phyloP scores from a whole-genome alignment of 2,888 invertebrate genomes.

The Eupithecia exiguata region DNA sequence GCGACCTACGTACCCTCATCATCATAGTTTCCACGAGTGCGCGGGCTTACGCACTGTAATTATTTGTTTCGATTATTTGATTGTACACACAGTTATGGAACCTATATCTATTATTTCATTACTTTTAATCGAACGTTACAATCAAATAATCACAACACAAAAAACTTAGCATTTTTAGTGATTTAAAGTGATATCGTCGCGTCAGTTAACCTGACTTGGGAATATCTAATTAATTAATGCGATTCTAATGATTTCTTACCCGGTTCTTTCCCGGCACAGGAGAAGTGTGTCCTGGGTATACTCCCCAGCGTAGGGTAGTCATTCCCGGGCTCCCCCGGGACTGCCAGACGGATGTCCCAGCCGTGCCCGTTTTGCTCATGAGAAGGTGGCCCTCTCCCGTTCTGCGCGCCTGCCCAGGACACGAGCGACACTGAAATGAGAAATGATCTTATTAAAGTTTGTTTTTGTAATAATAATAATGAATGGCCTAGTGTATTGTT shows the following conservation, averaged over 20 bases:
- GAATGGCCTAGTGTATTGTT: background rate
- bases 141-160: too few relatives aligned
- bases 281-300: slow-evolving; percentile 85
- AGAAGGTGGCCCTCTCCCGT: slow-evolving; percentile 59
- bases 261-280: slow-evolving; percentile 84
- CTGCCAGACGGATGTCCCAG: slow-evolving; percentile 85
- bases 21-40: too few relatives aligned
- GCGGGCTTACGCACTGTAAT: too few relatives aligned
- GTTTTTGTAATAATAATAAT: background rate
- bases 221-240: background rate
- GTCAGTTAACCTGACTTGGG: too few relatives aligned
- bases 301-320: slow-evolving; percentile 86
- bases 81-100: too few relatives aligned
- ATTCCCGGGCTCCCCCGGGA: slow-evolving; percentile 86
- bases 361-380: slow-evolving; percentile 71
- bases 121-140: too few relatives aligned
- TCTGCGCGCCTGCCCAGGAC: slow-evolving; percentile 58
- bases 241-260: slow-evolving; percentile 62
- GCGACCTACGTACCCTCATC: too few relatives aligned
- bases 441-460: background rate
- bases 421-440: slow-evolving; percentile 55
- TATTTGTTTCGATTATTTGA: too few relatives aligned
- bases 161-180: background rate
- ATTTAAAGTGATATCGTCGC: background rate
- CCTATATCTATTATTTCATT: too few relatives aligned